Conservation (phyloP, 2,113 vertebrate genomes). For the Thermophis baileyi region DNA sequence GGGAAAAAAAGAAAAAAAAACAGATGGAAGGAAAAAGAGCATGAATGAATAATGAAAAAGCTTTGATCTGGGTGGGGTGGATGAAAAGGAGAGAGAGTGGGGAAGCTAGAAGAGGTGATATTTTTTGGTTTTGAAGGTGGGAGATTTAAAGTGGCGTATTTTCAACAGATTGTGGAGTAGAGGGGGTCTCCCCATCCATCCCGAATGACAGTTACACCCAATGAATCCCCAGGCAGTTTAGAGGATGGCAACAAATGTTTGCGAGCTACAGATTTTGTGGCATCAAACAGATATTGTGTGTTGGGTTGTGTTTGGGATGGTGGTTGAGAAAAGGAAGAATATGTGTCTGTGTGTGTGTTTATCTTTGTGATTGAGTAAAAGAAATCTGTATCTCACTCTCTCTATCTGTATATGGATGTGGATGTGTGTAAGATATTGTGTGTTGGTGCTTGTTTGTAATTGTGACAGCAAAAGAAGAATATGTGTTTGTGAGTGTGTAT, state of each 20-base stretch:
- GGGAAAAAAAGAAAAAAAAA: background rate
- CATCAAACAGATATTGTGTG: background rate
- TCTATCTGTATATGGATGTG: no score
- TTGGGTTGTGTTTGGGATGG: background rate
- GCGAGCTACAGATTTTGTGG: background rate
- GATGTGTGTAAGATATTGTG: no score
- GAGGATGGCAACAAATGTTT: background rate
- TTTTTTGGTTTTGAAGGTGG: background rate
- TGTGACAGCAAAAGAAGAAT: no score
- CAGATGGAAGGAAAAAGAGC: background rate
- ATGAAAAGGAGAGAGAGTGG: rapidly evolving
- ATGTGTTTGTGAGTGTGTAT: no score
- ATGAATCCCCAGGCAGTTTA: background rate
- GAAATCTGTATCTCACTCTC: no score
- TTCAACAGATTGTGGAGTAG: background rate
- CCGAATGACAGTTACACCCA: background rate
- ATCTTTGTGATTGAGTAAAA: no score
- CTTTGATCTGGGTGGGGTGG: slow-evolving; percentile 3
- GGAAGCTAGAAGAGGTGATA: background rate
- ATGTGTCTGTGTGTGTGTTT: background rate
- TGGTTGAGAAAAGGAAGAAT: background rate
- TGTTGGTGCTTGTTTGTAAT: no score
- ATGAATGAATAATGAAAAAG: slow-evolving; percentile 53
- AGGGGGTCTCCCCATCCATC: background rate
- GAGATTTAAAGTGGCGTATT: background rate